Evolutionary conservation across 2,113 vertebrate genomes (phyloP).

Genomic region (Symphodus melops): DNA sequence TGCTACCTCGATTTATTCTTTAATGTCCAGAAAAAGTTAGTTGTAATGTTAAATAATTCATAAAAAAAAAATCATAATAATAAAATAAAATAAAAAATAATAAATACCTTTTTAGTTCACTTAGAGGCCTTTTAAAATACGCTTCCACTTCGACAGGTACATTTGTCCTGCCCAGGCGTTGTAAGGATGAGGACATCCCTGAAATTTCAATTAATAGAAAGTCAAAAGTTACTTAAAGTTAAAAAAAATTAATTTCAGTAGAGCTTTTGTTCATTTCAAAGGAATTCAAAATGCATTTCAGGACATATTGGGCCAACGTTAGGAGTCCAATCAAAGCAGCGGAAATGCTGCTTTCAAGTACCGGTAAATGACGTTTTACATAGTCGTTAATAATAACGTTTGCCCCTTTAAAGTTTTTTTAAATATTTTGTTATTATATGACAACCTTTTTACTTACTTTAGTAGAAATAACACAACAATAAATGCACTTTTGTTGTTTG

Average conservation of each 20-base stretch:
- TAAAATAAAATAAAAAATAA: too few relatives aligned
- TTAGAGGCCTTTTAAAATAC: not conserved
- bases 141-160: constrained; percentile 13
- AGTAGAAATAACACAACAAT: too few relatives aligned
- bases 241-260: too few relatives aligned
- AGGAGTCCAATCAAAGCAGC: not conserved
- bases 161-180: not conserved
- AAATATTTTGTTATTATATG: too few relatives aligned
- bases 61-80: too few relatives aligned
- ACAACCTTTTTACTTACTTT: too few relatives aligned
- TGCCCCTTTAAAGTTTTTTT: too few relatives aligned
- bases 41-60: not conserved
- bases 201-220: not conserved
- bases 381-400: too few relatives aligned
- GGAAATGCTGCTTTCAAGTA: constrained; percentile 3
- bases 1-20: not conserved
- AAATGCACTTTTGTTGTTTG: not conserved
- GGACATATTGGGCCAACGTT: not conserved
- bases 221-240: too few relatives aligned
- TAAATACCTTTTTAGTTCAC: too few relatives aligned
- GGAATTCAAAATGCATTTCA: not conserved
- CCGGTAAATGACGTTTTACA: not conserved
- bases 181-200: not conserved
- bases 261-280: not conserved
- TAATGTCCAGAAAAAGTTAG: not conserved